Percentiles rank a stretch among this genome's conserved stretches.
These are phyloP conservation scores for Troglohyphantes excavatus DNA, from an alignment of 2,888 invertebrate species.

Conservation along the genomic window DNA sequence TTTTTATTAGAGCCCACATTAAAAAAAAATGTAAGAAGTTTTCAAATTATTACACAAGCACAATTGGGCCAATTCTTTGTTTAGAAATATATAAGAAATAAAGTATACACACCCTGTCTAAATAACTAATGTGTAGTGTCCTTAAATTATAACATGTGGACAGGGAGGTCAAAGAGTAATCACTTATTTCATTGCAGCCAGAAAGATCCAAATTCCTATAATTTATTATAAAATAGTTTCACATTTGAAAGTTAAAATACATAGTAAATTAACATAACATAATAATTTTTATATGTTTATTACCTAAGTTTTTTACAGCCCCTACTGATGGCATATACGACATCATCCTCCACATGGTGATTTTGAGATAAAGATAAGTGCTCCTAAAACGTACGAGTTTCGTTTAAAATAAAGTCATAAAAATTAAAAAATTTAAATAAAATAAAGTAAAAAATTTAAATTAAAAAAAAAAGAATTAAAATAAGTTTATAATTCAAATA, in stretches of 20 bases:
- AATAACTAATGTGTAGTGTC: conserved; percentile 74
- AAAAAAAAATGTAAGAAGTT: too few relatives aligned
- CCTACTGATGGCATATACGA: conserved; percentile 68
- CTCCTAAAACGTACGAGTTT: conserved; percentile 63
- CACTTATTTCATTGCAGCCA: conserved; percentile 70
- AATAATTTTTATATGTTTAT: background rate
- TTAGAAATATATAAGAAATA: background rate
- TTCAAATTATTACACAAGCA: too few relatives aligned
- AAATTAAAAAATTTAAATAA: too few relatives aligned
- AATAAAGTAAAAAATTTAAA: too few relatives aligned
- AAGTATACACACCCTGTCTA: conserved; percentile 67
- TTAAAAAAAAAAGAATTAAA: too few relatives aligned
- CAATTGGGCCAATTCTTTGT: background rate
- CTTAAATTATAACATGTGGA: conserved; percentile 64
- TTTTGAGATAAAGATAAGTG: conserved; percentile 67
- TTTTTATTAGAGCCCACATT: too few relatives aligned
- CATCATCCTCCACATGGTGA: conserved; percentile 73
- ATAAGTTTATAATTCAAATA: too few relatives aligned
- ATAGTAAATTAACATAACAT: background rate
- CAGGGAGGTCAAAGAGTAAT: conserved; percentile 73
- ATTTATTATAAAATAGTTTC: background rate
- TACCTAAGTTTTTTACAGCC: conserved; percentile 77
- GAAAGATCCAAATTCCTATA: conserved; percentile 65
- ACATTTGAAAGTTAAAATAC: background rate
- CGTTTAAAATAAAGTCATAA: too few relatives aligned